These are phyloP conservation scores for Meleagris gallopavo DNA, from an alignment of 2,113 vertebrate species.

Conservation along the genomic window DNA sequence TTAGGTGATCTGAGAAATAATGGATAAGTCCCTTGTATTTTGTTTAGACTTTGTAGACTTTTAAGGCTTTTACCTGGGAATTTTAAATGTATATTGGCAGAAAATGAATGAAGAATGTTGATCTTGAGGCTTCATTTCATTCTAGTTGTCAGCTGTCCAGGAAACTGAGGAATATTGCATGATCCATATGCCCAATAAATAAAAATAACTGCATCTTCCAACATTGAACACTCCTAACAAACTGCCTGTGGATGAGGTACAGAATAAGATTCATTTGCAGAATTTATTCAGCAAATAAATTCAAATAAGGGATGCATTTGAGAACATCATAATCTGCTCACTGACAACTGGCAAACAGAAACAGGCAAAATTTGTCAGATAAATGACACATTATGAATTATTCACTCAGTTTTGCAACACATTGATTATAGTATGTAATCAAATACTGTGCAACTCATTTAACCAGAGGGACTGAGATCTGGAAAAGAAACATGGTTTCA, in stretches of 20 bases:
- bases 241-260: neutral
- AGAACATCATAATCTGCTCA: constrained; percentile 52
- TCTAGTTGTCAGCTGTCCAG: neutral
- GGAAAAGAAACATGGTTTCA: neutral
- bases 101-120: neutral
- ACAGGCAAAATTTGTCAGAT: constrained; percentile 51
- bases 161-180: neutral
- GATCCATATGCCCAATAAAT: neutral
- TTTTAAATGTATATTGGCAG: neutral
- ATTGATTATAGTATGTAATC: constrained; percentile 56
- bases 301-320: constrained; percentile 44
- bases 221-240: neutral
- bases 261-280: neutral
- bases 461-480: neutral
- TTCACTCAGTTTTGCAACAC: constrained; percentile 52
- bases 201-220: neutral
- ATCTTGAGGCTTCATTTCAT: neutral
- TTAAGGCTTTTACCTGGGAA: neutral
- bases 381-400: constrained; percentile 69
- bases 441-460: constrained; percentile 37
- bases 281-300: constrained; percentile 56
- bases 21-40: neutral
- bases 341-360: constrained; percentile 54
- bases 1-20: neutral
- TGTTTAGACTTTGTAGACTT: neutral